phyloP scores from a whole-genome alignment of 2,113 vertebrate genomes.

The Hystrix cristata region DNA sequence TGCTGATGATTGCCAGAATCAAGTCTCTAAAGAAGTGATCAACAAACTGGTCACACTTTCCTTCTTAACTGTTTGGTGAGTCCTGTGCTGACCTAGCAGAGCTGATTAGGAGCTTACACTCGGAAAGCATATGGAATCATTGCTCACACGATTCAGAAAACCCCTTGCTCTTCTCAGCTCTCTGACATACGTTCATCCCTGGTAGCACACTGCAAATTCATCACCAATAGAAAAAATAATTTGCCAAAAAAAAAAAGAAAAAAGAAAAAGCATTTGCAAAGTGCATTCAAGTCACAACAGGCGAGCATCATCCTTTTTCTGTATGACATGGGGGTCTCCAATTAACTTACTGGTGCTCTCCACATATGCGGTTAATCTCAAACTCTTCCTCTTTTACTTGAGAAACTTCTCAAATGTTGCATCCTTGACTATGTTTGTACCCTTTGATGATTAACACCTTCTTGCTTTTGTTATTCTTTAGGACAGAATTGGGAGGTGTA shows the following conservation, averaged over 20 bases:
- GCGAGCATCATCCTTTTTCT: background rate
- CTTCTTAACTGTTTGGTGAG: background rate
- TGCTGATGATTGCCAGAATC: background rate
- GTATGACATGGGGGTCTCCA: background rate
- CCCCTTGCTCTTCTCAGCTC: background rate
- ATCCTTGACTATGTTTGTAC: background rate
- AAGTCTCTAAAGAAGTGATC: slow-evolving; percentile 1
- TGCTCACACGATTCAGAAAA: slow-evolving; percentile 4
- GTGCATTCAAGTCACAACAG: background rate
- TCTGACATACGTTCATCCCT: background rate
- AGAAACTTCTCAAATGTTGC: slow-evolving; percentile 32
- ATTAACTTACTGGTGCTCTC: slow-evolving; percentile 41
- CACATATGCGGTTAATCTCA: slow-evolving; percentile 1
- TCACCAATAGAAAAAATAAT: slow-evolving; percentile 57
- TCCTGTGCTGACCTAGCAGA: background rate
- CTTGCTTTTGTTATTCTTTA: slow-evolving; percentile 17
- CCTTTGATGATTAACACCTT: background rate
- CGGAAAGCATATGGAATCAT: slow-evolving; percentile 7
- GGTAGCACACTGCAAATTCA: slow-evolving; percentile 25
- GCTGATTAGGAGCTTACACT: background rate
- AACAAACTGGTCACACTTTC: background rate
- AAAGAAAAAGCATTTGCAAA: background rate
- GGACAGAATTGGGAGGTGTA: background rate
- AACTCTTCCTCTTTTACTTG: slow-evolving; percentile 42
- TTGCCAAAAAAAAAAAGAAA: background rate